Base-by-base conservation (phyloP, 2,113 vertebrate genomes). In the Tragulus kanchil region DNA sequence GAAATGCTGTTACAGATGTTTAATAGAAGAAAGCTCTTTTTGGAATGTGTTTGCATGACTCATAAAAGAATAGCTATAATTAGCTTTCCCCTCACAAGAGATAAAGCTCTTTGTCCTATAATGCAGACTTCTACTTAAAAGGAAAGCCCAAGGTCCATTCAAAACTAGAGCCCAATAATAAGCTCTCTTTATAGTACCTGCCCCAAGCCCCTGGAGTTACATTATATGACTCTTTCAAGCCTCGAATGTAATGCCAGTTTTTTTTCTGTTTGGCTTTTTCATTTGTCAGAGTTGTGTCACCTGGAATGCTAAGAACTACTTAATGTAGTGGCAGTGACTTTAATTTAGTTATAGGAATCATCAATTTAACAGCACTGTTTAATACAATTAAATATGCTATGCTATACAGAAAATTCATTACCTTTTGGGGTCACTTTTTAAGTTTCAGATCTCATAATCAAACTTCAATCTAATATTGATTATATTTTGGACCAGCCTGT, bases 31-130 rank as follows among this genome's bases (percentile, higher is more conserved):
- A 97, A 98, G 95, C 82, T 88, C 95, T 94, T 97, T 95, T 95
- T 93, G 97, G 96, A 97, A 97, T 97, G 97, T 98, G 97, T 98
- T 98, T 98, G 97, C 96, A 98, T 98, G 98, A 98, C 97, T 98
- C 98, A 98, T 93, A 98, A 97, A 97, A 98, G 98, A 92, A 42
- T 87, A 95, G 96, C 91, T 98, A 98, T 98, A 98, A 97, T 98
- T 98, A 97, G 97, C 92, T 81, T 98, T 98, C 96, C 97, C 5
- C 90, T 96, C 97, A 96, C 92, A 96, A 95, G 85, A 97, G 97
- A 97, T 96, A 95, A 97, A 97, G 85, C 88, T 96, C 98, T 98
- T 98, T 98, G 98, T 98, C 96, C 96, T 93, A 50, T 86, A 93
- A 96, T 77, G 77, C 90, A 97, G 85, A 71, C 65, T 64, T 96